Evolutionary conservation across 2,113 vertebrate species (phyloP).

Genomic region (Alligator sinensis): DNA sequence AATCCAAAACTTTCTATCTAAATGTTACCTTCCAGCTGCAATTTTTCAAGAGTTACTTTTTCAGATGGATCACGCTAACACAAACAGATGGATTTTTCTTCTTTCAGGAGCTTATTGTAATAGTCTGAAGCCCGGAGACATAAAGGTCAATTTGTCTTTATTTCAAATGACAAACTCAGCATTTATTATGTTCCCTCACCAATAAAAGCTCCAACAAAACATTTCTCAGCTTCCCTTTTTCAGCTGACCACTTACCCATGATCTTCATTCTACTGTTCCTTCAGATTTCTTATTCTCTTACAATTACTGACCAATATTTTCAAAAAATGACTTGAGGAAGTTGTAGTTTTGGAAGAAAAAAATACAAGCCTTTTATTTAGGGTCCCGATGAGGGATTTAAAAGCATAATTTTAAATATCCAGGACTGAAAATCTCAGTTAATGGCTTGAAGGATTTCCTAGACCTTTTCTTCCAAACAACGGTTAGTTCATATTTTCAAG

Average conservation of each 20-base stretch:
- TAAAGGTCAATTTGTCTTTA: conserved; percentile 5
- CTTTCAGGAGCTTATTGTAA: not conserved
- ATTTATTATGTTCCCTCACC: not conserved
- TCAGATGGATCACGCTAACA: not conserved
- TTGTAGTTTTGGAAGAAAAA: not conserved
- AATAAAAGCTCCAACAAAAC: not conserved
- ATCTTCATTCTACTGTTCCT: not conserved
- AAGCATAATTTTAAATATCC: not conserved
- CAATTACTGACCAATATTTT: not conserved
- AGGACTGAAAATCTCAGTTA: not conserved
- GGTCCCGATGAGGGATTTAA: not conserved
- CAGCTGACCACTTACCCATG: not conserved
- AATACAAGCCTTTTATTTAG: not conserved
- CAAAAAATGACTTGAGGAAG: not conserved
- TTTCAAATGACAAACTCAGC: not conserved
- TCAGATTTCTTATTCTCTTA: not conserved
- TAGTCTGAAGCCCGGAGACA: not conserved
- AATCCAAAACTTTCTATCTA: not conserved
- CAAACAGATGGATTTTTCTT: not conserved
- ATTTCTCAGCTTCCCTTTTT: not conserved
- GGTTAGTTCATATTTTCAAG: not conserved
- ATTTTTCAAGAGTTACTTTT: not conserved
- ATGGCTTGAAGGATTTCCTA: not conserved
- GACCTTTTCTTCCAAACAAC: not conserved
- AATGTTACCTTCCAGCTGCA: not conserved